Evolutionary conservation across 1,140 invertebrate species (phyloP), one percentile per base, ranked within the genome.

Genomic region (Portunus trituberculatus): DNA sequence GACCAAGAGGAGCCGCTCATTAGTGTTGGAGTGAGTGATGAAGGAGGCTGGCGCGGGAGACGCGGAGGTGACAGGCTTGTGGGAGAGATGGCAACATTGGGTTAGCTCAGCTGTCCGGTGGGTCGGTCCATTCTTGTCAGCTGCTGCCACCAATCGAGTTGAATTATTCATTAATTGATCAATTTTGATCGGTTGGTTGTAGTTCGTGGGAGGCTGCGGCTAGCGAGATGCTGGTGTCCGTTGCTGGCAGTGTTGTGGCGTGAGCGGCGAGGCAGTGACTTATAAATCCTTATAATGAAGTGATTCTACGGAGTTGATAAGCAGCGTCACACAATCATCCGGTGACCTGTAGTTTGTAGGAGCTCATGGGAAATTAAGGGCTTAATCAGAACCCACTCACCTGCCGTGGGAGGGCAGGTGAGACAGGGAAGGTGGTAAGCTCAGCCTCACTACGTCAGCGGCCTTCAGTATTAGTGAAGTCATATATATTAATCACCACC

Each of bases 141-240:
- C 93, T 94, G 93, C 93, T 45, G 93, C 89, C 93, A 94, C 93
- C 93, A 91, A 91, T 94, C 93, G n/a, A 32, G 89, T 90, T 91
- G 93, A 91, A 94, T 94, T 94, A 94, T 94, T 94, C 93, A 94
- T 94, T 94, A 94, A 94, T 91, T 94, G 93, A 94, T 94, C 93
- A 83, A 94, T 94, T 94, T 86, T 94, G 93, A 94, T 94, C 91
- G 93, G 93, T 84, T 67, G 48, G 67, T 91, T 28, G 93, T 91
- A 48, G 93, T 59, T 39, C 12, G 88, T 82, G 48, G 88, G 52
- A 48, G 25, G 76, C n/a, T 76, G 67, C n/a, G 67, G 67, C n/a
- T 25, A 7, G 67, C 20, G 67, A 76, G 67, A 76, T 76, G 67
- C 20, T 76, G 20, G 67, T 76, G 67, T 76, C 12, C 20, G 25